These are phyloP conservation scores for Graptemys geographica DNA, from an alignment of 2,797 vertebrate species.

Conservation along the genomic window DNA sequence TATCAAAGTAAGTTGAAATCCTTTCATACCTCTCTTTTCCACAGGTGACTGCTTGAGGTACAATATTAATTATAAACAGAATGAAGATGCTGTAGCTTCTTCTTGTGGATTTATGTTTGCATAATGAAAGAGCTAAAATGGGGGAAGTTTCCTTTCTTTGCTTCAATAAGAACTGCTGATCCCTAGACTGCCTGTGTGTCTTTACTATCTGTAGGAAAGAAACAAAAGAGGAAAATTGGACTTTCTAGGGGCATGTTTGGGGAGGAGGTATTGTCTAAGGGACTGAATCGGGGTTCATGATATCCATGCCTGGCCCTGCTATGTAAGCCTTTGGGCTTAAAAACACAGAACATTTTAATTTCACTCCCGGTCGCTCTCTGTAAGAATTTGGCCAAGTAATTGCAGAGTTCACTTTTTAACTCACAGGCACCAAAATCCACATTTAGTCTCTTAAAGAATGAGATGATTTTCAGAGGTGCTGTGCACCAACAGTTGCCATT, in stretches of 20 bases:
- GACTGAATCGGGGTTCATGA: background rate
- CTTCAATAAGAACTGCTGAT: slow-evolving; percentile 38
- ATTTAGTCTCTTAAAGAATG: background rate
- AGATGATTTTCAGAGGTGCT: background rate
- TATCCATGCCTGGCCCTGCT: background rate
- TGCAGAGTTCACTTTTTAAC: background rate
- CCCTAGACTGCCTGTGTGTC: background rate
- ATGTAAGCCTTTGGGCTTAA: background rate
- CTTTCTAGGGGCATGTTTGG: background rate
- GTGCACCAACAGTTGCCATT: background rate
- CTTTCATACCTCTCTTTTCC: slow-evolving; percentile 66
- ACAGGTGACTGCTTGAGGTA: slow-evolving; percentile 63
- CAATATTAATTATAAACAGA: slow-evolving; percentile 72
- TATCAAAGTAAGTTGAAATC: slow-evolving; percentile 74
- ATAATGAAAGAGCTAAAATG: slow-evolving; percentile 41
- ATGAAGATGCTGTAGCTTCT: slow-evolving; percentile 52
- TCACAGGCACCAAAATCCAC: background rate
- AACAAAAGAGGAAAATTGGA: rapidly evolving
- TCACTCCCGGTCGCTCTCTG: background rate
- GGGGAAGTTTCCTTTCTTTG: slow-evolving; percentile 17
- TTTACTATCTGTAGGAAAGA: slow-evolving; percentile 10
- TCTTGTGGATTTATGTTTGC: slow-evolving; percentile 65
- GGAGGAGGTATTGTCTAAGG: background rate
- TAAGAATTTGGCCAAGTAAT: background rate
- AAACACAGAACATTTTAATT: background rate